phyloP scores from a whole-genome alignment of 2,888 invertebrate genomes.

The Rhagium mordax region DNA sequence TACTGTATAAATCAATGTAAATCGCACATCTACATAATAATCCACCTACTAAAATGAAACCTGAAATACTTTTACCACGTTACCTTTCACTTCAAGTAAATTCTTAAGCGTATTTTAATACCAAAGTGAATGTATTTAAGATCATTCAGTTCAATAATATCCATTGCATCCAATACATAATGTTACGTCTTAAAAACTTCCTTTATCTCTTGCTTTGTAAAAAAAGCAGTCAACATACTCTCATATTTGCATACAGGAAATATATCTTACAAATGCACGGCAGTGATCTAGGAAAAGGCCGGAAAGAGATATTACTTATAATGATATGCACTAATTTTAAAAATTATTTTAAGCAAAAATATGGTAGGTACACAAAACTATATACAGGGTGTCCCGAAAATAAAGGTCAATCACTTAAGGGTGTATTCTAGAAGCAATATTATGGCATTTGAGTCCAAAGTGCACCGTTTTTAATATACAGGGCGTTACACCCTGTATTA shows the following conservation, averaged over 20 bases:
- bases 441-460: too few species aligned
- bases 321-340: too few species aligned
- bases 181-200: neutral
- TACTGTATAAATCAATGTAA: neutral
- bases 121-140: conserved; percentile 10
- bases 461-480: too few species aligned
- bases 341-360: too few species aligned
- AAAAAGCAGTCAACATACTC: neutral
- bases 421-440: too few species aligned
- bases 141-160: conserved; percentile 1
- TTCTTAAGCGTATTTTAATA: neutral
- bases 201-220: neutral
- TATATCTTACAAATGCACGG: neutral
- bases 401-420: too few species aligned
- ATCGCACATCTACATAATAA: neutral
- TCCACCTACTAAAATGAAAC: conserved; percentile 7
- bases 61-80: conserved; percentile 10
- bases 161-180: neutral
- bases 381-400: too few species aligned
- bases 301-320: too few species aligned
- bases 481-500: too few species aligned
- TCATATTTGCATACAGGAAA: conserved; percentile 6
- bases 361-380: too few species aligned
- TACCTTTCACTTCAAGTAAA: conserved; percentile 22
- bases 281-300: too few species aligned